Evolutionary conservation across 1,140 invertebrate genomes (phyloP).

Genomic region (Drosophila truncata): DNA sequence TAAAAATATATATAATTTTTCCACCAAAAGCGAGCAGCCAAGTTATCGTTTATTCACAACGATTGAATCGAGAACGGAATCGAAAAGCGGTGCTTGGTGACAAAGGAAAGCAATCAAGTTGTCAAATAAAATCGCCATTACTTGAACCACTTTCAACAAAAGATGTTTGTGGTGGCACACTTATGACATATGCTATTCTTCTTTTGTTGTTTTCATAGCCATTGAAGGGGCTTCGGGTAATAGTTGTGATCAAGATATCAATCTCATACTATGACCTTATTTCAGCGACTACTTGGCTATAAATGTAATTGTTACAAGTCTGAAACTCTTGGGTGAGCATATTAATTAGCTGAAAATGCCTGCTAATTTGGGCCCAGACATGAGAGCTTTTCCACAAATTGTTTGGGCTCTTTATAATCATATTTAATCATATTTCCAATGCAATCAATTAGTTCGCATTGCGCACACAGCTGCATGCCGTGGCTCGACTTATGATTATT

Average conservation of each 20-base stretch:
- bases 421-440: constrained; percentile 47
- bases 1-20: constrained; percentile 5
- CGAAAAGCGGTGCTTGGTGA: constrained; percentile 10
- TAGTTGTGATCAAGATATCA: constrained; percentile 22
- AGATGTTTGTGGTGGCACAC: constrained; percentile 27
- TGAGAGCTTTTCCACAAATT: constrained; percentile 32
- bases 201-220: constrained; percentile 21
- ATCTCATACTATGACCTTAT: constrained; percentile 14
- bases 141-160: constrained; percentile 41
- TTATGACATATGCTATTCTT: constrained; percentile 17
- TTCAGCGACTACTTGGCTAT: background rate
- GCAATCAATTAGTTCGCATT: constrained; percentile 68
- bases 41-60: background rate
- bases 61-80: constrained; percentile 35
- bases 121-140: constrained; percentile 48
- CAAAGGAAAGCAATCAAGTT: constrained; percentile 48
- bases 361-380: constrained; percentile 14
- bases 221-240: constrained; percentile 9
- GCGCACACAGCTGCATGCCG: constrained; percentile 50
- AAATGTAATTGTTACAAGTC: constrained; percentile 14
- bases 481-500: constrained; percentile 52
- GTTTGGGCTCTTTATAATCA: constrained; percentile 21
- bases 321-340: constrained; percentile 7
- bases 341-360: constrained; percentile 25
- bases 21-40: background rate